These are phyloP conservation scores for Tinea pellionella DNA, from an alignment of 2,888 invertebrate genomes.

Conservation along the genomic window DNA sequence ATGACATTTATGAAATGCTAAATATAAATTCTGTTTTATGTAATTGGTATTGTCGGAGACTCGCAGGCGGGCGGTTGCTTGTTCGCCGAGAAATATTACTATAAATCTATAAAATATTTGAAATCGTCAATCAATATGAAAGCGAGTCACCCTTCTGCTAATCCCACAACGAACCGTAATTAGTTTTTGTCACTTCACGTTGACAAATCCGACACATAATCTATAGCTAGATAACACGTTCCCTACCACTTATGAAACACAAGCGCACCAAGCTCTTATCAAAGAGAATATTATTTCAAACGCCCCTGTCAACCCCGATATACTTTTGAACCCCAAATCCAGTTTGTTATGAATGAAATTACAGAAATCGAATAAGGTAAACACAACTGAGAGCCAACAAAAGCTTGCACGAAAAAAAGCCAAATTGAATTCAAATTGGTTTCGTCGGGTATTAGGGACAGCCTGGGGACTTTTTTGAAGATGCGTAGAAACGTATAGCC, in stretches of 20 bases:
- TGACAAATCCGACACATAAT: conserved; percentile 60
- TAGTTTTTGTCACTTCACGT: conserved; percentile 68
- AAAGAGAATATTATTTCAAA: conserved; percentile 70
- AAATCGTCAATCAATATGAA: conserved; percentile 5
- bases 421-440: conserved; percentile 71
- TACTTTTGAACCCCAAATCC: conserved; percentile 67
- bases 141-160: conserved; percentile 7
- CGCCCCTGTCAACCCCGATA: conserved; percentile 66
- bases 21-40: not conserved
- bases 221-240: conserved; percentile 38
- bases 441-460: conserved; percentile 66
- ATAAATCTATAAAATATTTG: conserved; percentile 9
- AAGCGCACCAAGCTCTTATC: conserved; percentile 52
- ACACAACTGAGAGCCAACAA: conserved; percentile 68
- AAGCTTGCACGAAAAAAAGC: conserved; percentile 66
- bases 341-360: conserved; percentile 71
- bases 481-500: conserved; percentile 42
- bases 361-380: conserved; percentile 71
- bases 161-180: conserved; percentile 56
- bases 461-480: conserved; percentile 59
- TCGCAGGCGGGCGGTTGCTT: not conserved
- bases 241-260: conserved; percentile 49
- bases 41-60: not conserved
- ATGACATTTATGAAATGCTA: not conserved
- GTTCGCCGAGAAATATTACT: not conserved